phyloP scores from a whole-genome alignment of 2,797 vertebrate genomes.

The Chlorospingus flavigularis region DNA sequence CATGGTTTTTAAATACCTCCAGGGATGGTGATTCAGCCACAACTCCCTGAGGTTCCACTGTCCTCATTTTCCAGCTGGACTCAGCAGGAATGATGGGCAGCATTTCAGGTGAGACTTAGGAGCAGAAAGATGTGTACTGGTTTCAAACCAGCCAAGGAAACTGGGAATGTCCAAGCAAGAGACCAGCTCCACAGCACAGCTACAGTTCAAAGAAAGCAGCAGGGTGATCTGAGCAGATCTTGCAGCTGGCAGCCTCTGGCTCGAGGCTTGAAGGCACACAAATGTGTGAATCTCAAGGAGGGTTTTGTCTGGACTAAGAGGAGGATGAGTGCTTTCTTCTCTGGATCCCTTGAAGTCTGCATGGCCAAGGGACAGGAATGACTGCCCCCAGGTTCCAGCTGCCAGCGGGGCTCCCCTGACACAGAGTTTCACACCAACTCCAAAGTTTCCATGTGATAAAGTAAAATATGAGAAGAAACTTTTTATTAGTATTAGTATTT shows the following conservation, averaged over 20 bases:
- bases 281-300: neutral
- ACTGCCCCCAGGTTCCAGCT: neutral
- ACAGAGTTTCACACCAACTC: neutral
- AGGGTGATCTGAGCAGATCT: neutral
- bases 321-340: neutral
- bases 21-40: neutral
- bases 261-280: neutral
- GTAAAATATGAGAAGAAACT: neutral
- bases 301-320: neutral
- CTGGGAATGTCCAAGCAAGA: neutral
- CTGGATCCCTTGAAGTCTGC: neutral
- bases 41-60: neutral
- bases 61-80: neutral
- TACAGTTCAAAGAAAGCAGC: neutral
- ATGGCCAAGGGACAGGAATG: neutral
- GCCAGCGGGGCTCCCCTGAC: neutral
- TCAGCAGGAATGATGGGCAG: accelerated
- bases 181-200: neutral
- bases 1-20: neutral
- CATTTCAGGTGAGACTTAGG: neutral
- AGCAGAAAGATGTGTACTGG: neutral
- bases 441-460: neutral
- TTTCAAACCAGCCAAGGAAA: neutral
- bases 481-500: neutral
- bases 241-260: neutral